Percentiles rank a stretch among this genome's conserved stretches.
phyloP scores from a whole-genome alignment of 2,888 invertebrate species.

The Vannuccia rotundouncinata region DNA sequence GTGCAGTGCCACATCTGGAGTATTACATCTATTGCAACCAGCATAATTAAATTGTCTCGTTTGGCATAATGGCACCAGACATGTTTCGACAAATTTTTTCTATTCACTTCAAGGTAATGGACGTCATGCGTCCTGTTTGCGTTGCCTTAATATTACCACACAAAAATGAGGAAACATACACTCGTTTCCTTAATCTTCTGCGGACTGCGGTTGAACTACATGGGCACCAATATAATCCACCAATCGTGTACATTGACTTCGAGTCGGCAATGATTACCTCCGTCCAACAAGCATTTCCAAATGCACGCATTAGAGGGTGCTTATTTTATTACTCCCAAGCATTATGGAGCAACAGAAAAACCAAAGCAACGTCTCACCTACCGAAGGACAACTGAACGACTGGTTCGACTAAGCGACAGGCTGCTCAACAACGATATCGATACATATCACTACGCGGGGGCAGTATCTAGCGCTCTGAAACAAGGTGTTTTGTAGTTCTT shows the following conservation, averaged over 20 bases:
- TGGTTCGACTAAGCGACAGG: too few species aligned
- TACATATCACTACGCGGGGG: too few species aligned
- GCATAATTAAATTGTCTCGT: too few species aligned
- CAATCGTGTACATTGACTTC: neutral
- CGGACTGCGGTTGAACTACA: conserved; percentile 17
- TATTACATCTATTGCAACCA: too few species aligned
- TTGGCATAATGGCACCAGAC: conserved; percentile 21
- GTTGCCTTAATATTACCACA: conserved; percentile 23
- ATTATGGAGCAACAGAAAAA: neutral
- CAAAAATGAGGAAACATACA: conserved; percentile 23
- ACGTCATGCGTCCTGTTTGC: conserved; percentile 26
- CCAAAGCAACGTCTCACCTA: too few species aligned
- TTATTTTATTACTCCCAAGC: conserved; percentile 8
- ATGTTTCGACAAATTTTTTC: conserved; percentile 1
- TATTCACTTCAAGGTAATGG: conserved; percentile 5
- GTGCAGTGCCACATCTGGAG: too few species aligned
- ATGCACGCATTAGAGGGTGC: conserved; percentile 18
- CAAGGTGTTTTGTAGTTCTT: too few species aligned
- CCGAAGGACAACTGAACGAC: too few species aligned
- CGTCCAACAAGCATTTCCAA: neutral
- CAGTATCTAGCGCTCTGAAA: too few species aligned
- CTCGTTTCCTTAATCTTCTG: conserved; percentile 13
- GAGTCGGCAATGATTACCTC: neutral
- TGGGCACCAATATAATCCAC: conserved; percentile 15
- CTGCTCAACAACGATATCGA: too few species aligned